Evolutionary conservation across 2,888 invertebrate species (phyloP), one percentile per base, ranked within the genome.

Genomic region (Nemotelus pantherinus): DNA sequence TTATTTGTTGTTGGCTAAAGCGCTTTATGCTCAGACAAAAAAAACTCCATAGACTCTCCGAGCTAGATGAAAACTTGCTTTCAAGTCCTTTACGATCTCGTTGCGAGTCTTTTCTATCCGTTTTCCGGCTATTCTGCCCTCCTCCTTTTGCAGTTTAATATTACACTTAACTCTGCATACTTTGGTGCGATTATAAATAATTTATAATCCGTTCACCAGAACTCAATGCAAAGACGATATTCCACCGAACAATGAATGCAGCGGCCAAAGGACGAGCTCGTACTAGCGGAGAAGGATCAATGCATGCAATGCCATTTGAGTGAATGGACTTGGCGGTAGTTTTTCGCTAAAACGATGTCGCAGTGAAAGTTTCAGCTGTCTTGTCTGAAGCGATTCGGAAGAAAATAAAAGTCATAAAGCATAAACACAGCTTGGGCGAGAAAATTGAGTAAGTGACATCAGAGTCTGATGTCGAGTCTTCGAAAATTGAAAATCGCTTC

Each of bases 131-230:
- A 5, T 58, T n/a, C 58, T n/a, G 9, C 25, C 7, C 25, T 58
- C 10, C 25, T 58, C 25, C 2, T 1, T 58, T 25, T 25, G 5
- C 58, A 58, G n/a, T 5, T 25, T 58, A 6, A 58, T 58, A 58
- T 58, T 58, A 58, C 58, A 58, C 58, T 58, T 58, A 10, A 58
- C 58, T 58, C 1, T 58, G 9, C 58, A 58, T 58, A 50, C 50
- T 58, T 58, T 58, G 9, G 58, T 58, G 25, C 58, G 58, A 58
- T 58, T 1, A 58, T 58, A 58, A 58, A 58, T 58, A 10, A 58
- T 58, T 58, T 58, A 58, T 58, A 58, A 58, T 58, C 58, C 25
- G 5, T n/a, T 4, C n/a, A 58, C 58, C n/a, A 5, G n/a, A 58
- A 58, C 58, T 58, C n/a, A 25, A 25, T 50, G 50, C 50, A 50